These are phyloP conservation scores for Acanthurus tractus DNA, from an alignment of 2,797 vertebrate species.

Conservation along the genomic window DNA sequence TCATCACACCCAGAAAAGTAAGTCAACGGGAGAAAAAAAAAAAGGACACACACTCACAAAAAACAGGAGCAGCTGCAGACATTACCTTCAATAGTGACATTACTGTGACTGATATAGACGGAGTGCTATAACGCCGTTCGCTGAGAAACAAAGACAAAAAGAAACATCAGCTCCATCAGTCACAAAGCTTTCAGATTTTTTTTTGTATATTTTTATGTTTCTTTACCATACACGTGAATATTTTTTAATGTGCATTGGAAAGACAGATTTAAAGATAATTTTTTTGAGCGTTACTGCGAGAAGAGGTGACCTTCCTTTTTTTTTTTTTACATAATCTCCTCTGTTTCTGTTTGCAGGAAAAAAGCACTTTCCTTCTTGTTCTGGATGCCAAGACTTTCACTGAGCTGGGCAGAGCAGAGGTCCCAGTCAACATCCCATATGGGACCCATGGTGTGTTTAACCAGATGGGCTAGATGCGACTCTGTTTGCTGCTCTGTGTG, in stretches of 20 bases:
- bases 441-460: conserved; percentile 93
- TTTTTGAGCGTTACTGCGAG: conserved; percentile 8
- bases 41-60: background rate
- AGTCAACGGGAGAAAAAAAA: conserved; percentile 34
- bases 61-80: background rate
- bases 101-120: conserved; percentile 16
- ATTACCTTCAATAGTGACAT: background rate
- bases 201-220: conserved; percentile 1
- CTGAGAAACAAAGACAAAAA: background rate
- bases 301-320: conserved; percentile 31
- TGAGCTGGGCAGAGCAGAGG: conserved; percentile 92
- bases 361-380: conserved; percentile 90
- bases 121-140: background rate
- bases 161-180: background rate
- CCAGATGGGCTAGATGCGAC: conserved; percentile 62
- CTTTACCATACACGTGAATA: background rate
- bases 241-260: conserved; percentile 18
- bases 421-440: conserved; percentile 90
- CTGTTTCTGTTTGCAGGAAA: conserved; percentile 84
- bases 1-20: conserved; percentile 91
- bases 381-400: conserved; percentile 93
- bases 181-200: background rate
- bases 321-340: conserved; percentile 27
- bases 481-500: conserved; percentile 24
- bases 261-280: conserved; percentile 16